A percentile compares a stretch with the other conserved stretches of the same genome.
Conservation (phyloP, 1,140 invertebrate species). For the Adelges cooleyi region DNA sequence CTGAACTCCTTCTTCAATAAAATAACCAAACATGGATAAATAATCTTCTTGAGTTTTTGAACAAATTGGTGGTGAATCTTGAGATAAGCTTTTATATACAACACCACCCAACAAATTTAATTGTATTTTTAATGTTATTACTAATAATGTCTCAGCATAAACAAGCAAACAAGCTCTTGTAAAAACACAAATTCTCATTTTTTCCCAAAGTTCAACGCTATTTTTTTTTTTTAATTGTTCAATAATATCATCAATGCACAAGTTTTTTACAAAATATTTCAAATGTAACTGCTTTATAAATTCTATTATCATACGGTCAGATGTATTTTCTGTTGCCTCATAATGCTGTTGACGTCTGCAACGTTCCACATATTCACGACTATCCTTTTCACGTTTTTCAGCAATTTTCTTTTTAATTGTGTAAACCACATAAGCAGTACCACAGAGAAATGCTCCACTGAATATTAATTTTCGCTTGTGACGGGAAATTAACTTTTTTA, state of each 20-base stretch:
- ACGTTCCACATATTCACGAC: constrained; percentile 1
- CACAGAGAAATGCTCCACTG: neutral
- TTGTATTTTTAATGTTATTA: constrained; percentile 18
- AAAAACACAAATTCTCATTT: constrained; percentile 15
- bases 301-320: constrained; percentile 12
- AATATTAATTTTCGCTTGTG: constrained; percentile 14
- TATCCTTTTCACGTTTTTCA: constrained; percentile 16
- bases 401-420: neutral
- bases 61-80: constrained; percentile 20
- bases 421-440: constrained; percentile 7
- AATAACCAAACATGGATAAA: constrained; percentile 6
- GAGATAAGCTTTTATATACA: constrained; percentile 20
- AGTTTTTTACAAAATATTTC: constrained; percentile 18
- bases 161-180: constrained; percentile 10
- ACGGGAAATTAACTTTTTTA: constrained; percentile 13
- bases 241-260: constrained; percentile 17
- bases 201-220: constrained; percentile 9
- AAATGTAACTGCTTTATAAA: constrained; percentile 3
- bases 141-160: constrained; percentile 19
- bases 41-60: constrained; percentile 27
- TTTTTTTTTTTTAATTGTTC: constrained; percentile 11
- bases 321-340: constrained; percentile 16
- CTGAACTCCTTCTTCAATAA: constrained; percentile 1
- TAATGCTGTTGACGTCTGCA: constrained; percentile 15
- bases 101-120: constrained; percentile 6